These are phyloP conservation scores for Champsocephalus esox DNA, from an alignment of 2,797 vertebrate species.

Conservation along the genomic window DNA sequence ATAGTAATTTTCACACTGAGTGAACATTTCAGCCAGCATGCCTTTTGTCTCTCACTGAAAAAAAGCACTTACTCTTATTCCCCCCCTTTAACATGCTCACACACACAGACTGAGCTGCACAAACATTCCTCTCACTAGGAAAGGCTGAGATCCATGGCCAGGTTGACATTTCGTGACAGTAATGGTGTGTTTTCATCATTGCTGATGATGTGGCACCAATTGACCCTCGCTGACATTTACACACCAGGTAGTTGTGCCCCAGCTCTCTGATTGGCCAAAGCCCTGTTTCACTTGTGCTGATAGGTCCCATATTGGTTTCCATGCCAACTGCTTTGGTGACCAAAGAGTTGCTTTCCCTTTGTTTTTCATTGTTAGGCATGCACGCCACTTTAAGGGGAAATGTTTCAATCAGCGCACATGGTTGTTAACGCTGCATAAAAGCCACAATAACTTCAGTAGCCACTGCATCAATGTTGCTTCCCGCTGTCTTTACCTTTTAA, in stretches of 20 bases:
- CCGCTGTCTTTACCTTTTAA: conserved; percentile 66
- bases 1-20: conserved; percentile 65
- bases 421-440: conserved; percentile 64
- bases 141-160: conserved; percentile 62
- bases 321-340: conserved; percentile 54
- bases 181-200: conserved; percentile 75
- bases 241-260: conserved; percentile 55
- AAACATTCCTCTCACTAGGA: conserved; percentile 62
- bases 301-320: conserved; percentile 53
- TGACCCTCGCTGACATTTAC: conserved; percentile 73
- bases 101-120: conserved; percentile 50
- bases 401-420: conserved; percentile 51
- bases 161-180: conserved; percentile 72
- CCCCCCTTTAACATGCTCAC: conserved; percentile 59
- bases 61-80: conserved; percentile 65
- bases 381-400: conserved; percentile 34
- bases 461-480: conserved; percentile 45
- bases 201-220: conserved; percentile 65
- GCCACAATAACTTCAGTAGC: conserved; percentile 34
- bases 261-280: conserved; percentile 50
- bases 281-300: conserved; percentile 56
- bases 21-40: conserved; percentile 58
- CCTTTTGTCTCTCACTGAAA: conserved; percentile 64
- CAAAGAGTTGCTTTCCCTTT: conserved; percentile 26
- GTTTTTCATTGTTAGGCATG: conserved; percentile 55